phyloP scores from a whole-genome alignment of 2,888 invertebrate species.

The Acrocera orbiculus region DNA sequence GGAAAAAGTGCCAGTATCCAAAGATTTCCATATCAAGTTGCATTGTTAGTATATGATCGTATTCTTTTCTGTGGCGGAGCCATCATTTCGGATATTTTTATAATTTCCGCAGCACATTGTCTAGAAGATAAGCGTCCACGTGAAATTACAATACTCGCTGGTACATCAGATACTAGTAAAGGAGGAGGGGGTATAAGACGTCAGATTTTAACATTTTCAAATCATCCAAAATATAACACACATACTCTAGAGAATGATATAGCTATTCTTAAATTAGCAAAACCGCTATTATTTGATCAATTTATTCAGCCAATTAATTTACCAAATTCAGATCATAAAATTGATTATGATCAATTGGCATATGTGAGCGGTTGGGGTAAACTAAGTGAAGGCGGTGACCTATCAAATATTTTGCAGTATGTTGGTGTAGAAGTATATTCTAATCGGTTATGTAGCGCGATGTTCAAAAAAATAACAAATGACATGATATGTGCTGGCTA shows the following conservation, averaged over 20 bases:
- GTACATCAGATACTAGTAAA: constrained; percentile 26
- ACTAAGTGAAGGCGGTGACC: constrained; percentile 14
- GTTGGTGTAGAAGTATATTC: constrained; percentile 22
- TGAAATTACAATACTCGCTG: constrained; percentile 27
- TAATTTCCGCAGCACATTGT: constrained; percentile 39
- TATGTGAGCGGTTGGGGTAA: constrained; percentile 11
- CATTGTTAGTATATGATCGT: too few species aligned
- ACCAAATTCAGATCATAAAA: constrained; percentile 6
- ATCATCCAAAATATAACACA: not conserved
- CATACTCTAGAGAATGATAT: constrained; percentile 34
- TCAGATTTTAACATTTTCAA: not conserved
- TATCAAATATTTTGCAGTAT: constrained; percentile 23
- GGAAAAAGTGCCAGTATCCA: too few species aligned
- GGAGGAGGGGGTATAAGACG: not conserved
- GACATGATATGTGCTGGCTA: constrained; percentile 12
- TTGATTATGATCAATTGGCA: constrained; percentile 1
- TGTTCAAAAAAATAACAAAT: constrained; percentile 4
- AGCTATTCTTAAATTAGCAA: constrained; percentile 33
- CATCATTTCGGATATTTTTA: constrained; percentile 30
- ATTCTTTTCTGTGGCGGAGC: constrained; percentile 37
- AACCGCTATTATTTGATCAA: constrained; percentile 26
- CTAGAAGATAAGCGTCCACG: constrained; percentile 17
- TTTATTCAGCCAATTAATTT: constrained; percentile 25
- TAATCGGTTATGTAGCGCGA: too few species aligned
- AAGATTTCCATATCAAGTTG: too few species aligned